phyloP scores from a whole-genome alignment of 2,888 invertebrate genomes.

The Mythimna impura region DNA sequence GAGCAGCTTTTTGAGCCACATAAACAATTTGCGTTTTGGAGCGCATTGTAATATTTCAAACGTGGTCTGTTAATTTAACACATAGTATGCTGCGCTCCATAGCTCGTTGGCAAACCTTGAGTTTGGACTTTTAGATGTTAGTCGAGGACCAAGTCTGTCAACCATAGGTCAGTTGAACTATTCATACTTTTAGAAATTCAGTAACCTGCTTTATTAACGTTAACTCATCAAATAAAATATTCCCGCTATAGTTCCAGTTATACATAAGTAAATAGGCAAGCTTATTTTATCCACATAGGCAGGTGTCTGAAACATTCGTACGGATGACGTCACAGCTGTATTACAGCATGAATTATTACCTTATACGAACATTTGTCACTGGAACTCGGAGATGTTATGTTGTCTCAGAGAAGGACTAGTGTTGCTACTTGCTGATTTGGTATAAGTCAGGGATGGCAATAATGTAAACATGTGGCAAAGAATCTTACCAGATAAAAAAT shows the following conservation, averaged over 20 bases:
- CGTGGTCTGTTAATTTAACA: no score
- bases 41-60: no score
- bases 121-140: no score
- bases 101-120: no score
- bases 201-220: not conserved
- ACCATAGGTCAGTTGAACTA: not conserved
- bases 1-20: no score
- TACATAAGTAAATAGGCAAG: conserved; percentile 8
- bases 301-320: conserved; percentile 21
- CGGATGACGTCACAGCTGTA: conserved; percentile 40
- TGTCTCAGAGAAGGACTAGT: not conserved
- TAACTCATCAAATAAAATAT: conserved; percentile 36
- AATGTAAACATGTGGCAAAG: no score
- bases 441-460: not conserved
- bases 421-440: not conserved
- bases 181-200: conserved; percentile 2
- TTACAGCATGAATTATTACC: conserved; percentile 57
- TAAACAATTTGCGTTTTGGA: no score
- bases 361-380: conserved; percentile 38
- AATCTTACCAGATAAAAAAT: no score
- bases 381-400: conserved; percentile 12
- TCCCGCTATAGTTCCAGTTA: not conserved
- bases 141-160: no score
- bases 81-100: no score
- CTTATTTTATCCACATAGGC: conserved; percentile 27